phyloP scores from a whole-genome alignment of 1,140 invertebrate genomes.

The Alviniconcha marisindica region DNA sequence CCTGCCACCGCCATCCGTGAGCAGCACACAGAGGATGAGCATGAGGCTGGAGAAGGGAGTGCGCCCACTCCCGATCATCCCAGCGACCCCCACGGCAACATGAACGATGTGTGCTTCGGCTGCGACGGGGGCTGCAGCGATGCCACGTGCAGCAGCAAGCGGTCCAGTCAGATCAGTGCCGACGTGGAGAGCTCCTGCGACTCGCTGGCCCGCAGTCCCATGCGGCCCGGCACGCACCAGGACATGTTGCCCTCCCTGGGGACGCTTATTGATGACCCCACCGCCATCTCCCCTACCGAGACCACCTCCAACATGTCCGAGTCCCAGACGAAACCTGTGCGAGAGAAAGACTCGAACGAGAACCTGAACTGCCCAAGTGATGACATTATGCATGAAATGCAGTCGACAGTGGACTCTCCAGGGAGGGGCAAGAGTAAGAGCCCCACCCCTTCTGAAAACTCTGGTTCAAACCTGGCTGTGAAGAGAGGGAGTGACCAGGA shows the following conservation, averaged over 20 bases:
- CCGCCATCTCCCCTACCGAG: slow-evolving; percentile 23
- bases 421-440: neutral
- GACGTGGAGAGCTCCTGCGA: slow-evolving; percentile 67
- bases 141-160: slow-evolving; percentile 66
- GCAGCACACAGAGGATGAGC: slow-evolving; percentile 41
- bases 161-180: slow-evolving; percentile 62
- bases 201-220: slow-evolving; percentile 55
- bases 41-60: slow-evolving; percentile 28
- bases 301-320: slow-evolving; percentile 29
- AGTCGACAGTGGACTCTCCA: neutral
- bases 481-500: slow-evolving; percentile 67
- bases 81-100: slow-evolving; percentile 55
- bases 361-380: slow-evolving; percentile 65
- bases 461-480: slow-evolving; percentile 41
- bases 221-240: slow-evolving; percentile 23
- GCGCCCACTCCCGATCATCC: neutral
- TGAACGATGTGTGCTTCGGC: slow-evolving; percentile 75
- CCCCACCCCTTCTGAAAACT: neutral
- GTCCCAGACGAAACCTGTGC: slow-evolving; percentile 45
- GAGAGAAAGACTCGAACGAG: slow-evolving; percentile 71
- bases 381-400: slow-evolving; percentile 31
- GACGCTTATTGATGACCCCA: slow-evolving; percentile 33
- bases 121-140: slow-evolving; percentile 73
- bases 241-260: slow-evolving; percentile 20
- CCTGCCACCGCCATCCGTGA: slow-evolving; percentile 71